phyloP scores from a whole-genome alignment of 2,797 vertebrate genomes.

The Tenualosa ilisha region DNA sequence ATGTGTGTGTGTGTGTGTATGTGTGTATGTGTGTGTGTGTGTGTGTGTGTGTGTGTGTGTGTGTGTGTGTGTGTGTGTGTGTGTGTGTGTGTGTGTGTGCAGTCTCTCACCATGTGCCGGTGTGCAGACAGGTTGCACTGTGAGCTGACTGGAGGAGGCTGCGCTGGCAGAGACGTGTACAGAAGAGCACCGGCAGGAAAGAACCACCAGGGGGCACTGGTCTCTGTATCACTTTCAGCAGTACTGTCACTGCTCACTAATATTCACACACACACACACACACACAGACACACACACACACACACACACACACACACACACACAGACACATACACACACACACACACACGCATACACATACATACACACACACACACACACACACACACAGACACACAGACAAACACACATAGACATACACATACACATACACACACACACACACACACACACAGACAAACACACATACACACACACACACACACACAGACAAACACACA shows the following conservation, averaged over 20 bases:
- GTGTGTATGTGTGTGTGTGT: not conserved
- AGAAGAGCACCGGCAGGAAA: slow-evolving; percentile 73
- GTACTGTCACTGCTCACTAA: slow-evolving; percentile 57
- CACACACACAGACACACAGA: slow-evolving; percentile 21
- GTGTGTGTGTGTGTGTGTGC: not conserved
- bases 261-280: not conserved
- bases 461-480: slow-evolving; percentile 21
- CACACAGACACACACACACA: slow-evolving; percentile 16
- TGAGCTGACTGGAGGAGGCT: slow-evolving; percentile 50
- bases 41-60: too few species aligned
- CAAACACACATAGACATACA: slow-evolving; percentile 4
- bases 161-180: slow-evolving; percentile 67
- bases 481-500: slow-evolving; percentile 18
- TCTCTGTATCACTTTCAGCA: slow-evolving; percentile 59
- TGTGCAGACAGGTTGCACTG: slow-evolving; percentile 82
- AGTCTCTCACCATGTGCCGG: slow-evolving; percentile 69
- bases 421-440: slow-evolving; percentile 4
- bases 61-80: not conserved
- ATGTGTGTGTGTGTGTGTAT: not conserved
- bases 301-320: slow-evolving; percentile 22
- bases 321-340: slow-evolving; percentile 12
- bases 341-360: not conserved
- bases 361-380: not conserved
- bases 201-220: slow-evolving; percentile 43
- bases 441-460: not conserved